Percentiles rank a stretch among this genome's conserved stretches.
These are phyloP conservation scores for Amitus sp. DNA, from an alignment of 2,888 invertebrate species.

Conservation along the genomic window DNA sequence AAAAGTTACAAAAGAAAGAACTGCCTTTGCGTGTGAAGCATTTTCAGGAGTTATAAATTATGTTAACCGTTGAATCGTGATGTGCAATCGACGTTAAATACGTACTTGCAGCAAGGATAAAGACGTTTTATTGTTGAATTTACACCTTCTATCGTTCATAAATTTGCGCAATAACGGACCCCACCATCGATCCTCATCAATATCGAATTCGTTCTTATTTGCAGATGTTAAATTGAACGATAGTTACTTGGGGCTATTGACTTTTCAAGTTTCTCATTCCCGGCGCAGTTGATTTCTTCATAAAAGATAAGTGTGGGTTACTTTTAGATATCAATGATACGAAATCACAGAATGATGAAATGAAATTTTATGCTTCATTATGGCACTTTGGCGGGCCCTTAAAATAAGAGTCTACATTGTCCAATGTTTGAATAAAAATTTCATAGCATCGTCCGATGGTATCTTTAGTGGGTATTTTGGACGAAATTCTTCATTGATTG, in stretches of 20 bases:
- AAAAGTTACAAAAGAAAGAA: conserved; percentile 31
- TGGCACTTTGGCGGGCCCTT: neutral
- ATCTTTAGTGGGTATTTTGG: neutral
- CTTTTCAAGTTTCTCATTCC: conserved; percentile 8
- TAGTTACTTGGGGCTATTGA: conserved; percentile 16
- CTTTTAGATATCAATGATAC: too few species aligned
- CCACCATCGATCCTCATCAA: conserved; percentile 47
- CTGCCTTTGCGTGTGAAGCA: conserved; percentile 29
- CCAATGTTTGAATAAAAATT: neutral
- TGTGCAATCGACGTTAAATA: conserved; percentile 47
- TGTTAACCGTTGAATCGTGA: conserved; percentile 38
- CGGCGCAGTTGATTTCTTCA: neutral
- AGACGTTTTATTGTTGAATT: conserved; percentile 55
- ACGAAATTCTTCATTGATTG: neutral
- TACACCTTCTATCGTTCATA: conserved; percentile 58
- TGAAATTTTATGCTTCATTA: conserved; percentile 11
- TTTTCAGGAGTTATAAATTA: conserved; percentile 37
- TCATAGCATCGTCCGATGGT: neutral
- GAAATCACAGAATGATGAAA: conserved; percentile 15
- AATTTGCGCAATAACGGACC: conserved; percentile 53
- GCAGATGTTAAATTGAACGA: conserved; percentile 21
- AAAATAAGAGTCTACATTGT: neutral
- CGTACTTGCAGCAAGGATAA: conserved; percentile 48
- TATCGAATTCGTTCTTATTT: conserved; percentile 45
- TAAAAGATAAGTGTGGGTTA: conserved; percentile 11